These are phyloP conservation scores for Microctenopoma lineatum DNA, from an alignment of 2,797 vertebrate genomes.

Conservation along the genomic window DNA sequence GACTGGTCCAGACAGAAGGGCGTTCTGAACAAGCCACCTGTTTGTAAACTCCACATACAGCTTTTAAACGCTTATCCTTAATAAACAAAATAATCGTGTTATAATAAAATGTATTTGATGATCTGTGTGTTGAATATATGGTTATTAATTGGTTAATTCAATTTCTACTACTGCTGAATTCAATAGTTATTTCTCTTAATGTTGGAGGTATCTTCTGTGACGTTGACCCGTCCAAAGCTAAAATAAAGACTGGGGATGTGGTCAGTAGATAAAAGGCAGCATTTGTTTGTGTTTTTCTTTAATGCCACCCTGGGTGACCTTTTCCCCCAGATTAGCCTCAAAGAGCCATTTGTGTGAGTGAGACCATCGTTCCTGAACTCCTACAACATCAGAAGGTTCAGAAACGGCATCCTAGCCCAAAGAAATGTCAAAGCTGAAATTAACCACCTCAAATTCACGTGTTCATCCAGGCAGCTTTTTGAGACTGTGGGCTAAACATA, in stretches of 20 bases:
- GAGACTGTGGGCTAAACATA: constrained; percentile 1
- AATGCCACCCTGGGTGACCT: constrained; percentile 64
- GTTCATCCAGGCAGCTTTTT: background rate
- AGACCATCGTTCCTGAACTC: constrained; percentile 24
- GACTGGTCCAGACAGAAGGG: constrained; percentile 12
- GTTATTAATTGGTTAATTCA: constrained; percentile 2
- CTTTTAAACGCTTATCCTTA: too few species aligned
- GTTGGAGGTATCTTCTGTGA: background rate
- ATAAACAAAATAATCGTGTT: too few species aligned
- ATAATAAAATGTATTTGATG: too few species aligned
- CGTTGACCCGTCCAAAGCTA: constrained; percentile 18
- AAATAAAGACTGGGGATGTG: constrained; percentile 38
- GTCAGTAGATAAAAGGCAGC: constrained; percentile 70
- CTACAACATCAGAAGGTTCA: constrained; percentile 46
- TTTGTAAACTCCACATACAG: constrained; percentile 18
- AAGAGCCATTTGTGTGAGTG: constrained; percentile 47
- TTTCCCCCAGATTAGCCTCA: constrained; percentile 59
- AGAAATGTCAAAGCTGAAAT: constrained; percentile 48
- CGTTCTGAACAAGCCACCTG: constrained; percentile 18
- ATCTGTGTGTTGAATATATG: background rate
- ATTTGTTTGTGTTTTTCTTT: constrained; percentile 76
- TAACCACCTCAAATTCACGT: constrained; percentile 1
- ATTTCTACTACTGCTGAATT: background rate
- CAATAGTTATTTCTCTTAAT: background rate
- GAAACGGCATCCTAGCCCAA: constrained; percentile 24